phyloP scores from a whole-genome alignment of 2,888 invertebrate genomes.

The Sericinus montela region DNA sequence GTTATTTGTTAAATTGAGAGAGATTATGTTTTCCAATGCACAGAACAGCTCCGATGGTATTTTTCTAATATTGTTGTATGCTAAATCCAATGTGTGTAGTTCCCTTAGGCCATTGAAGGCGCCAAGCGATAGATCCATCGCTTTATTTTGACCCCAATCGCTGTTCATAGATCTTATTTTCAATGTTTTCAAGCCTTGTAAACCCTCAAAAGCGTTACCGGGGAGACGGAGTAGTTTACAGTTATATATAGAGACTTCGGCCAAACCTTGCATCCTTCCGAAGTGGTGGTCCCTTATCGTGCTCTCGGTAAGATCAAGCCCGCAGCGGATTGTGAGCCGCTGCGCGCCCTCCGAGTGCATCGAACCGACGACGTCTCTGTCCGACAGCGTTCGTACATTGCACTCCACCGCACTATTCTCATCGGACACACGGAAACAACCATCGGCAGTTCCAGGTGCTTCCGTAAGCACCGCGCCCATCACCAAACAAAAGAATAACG shows the following conservation, averaged over 20 bases:
- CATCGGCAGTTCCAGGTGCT: constrained; percentile 69
- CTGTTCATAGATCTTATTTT: constrained; percentile 88
- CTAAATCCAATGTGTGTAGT: constrained; percentile 87
- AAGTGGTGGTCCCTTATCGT: constrained; percentile 86
- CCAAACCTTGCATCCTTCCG: constrained; percentile 86
- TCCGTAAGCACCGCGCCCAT: constrained; percentile 75
- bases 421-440: constrained; percentile 65
- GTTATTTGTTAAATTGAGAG: constrained; percentile 91
- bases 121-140: constrained; percentile 84
- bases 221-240: constrained; percentile 90
- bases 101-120: constrained; percentile 88
- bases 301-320: constrained; percentile 81
- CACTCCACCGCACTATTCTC: constrained; percentile 75
- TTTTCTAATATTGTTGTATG: constrained; percentile 88
- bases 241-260: constrained; percentile 85
- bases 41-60: constrained; percentile 90
- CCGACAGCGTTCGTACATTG: constrained; percentile 83
- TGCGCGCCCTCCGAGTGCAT: constrained; percentile 85
- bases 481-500: constrained; percentile 76
- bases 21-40: constrained; percentile 87
- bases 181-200: constrained; percentile 88
- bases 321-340: constrained; percentile 86
- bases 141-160: constrained; percentile 85
- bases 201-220: constrained; percentile 87
- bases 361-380: constrained; percentile 81